phyloP scores from a whole-genome alignment of 1,140 invertebrate genomes.

The Trigoniulus corallinus region DNA sequence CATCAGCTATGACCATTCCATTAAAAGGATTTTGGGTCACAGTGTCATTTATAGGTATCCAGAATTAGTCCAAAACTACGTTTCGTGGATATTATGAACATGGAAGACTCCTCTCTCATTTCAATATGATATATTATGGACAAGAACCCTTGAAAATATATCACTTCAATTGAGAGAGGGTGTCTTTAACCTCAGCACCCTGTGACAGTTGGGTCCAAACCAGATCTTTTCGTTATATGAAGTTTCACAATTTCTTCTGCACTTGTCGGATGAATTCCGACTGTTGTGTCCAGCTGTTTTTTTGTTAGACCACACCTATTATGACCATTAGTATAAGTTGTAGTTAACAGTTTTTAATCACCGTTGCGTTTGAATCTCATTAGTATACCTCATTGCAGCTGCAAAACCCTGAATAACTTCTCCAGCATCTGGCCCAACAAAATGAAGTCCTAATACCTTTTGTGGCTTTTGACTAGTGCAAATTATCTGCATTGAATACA shows the following conservation, averaged over 20 bases:
- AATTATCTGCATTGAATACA: constrained; percentile 1
- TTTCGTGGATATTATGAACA: too few species aligned
- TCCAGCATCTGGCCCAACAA: constrained; percentile 18
- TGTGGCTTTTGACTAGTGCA: constrained; percentile 7
- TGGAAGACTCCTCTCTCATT: too few species aligned
- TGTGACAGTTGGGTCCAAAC: constrained; percentile 7
- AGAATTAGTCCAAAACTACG: too few species aligned
- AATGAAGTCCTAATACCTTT: constrained; percentile 17
- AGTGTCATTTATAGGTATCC: too few species aligned
- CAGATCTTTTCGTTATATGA: constrained; percentile 16
- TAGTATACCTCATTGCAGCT: constrained; percentile 16
- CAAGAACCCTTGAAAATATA: too few species aligned
- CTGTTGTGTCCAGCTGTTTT: constrained; percentile 12
- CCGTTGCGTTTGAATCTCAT: not conserved
- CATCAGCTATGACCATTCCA: too few species aligned
- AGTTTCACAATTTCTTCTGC: constrained; percentile 19
- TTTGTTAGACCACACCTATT: constrained; percentile 14
- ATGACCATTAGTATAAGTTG: not conserved
- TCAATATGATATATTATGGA: too few species aligned
- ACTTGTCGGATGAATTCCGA: constrained; percentile 19
- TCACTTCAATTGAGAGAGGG: too few species aligned
- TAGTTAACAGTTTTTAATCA: not conserved
- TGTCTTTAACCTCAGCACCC: constrained; percentile 20
- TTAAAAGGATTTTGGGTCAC: too few species aligned
- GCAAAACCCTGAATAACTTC: constrained; percentile 19